Conservation (phyloP, 1,140 invertebrate species). For the Spodoptera litura region DNA sequence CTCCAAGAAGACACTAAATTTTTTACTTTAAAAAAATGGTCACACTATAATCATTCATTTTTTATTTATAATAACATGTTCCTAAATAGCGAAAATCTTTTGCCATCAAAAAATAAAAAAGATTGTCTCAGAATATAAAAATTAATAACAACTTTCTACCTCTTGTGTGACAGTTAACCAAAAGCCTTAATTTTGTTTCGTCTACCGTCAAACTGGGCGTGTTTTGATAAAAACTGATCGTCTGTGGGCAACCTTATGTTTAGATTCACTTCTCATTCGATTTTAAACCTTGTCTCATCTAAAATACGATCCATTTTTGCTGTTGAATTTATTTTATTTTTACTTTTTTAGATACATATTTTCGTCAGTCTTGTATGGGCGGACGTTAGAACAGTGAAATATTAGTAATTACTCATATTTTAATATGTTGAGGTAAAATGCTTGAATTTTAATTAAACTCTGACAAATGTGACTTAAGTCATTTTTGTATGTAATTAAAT, state of each 20-base stretch:
- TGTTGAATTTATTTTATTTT: no score
- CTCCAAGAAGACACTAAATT: no score
- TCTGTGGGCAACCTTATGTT: conserved; percentile 24
- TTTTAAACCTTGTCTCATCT: conserved; percentile 34
- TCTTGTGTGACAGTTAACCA: conserved; percentile 70
- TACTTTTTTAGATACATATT: conserved; percentile 23
- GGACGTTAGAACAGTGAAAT: conserved; percentile 45
- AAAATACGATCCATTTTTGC: not conserved
- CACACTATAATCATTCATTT: conserved; percentile 5
- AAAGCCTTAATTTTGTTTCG: conserved; percentile 66
- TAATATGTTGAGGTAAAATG: conserved; percentile 47
- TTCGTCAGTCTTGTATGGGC: conserved; percentile 43
- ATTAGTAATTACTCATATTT: conserved; percentile 47
- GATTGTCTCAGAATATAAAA: conserved; percentile 38
- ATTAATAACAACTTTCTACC: conserved; percentile 65
- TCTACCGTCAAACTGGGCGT: conserved; percentile 58
- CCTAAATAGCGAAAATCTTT: not conserved
- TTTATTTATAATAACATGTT: conserved; percentile 26
- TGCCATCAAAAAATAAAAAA: conserved; percentile 4
- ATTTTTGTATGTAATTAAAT: conserved; percentile 32
- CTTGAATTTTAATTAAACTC: conserved; percentile 42
- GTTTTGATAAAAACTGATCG: conserved; percentile 53
- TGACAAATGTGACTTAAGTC: conserved; percentile 23
- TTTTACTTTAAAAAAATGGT: not conserved
- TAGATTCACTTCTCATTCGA: conserved; percentile 13